A percentile compares a stretch with the other conserved stretches of the same genome.
phyloP scores from a whole-genome alignment of 2,888 invertebrate species.

The Drosophila mulleri region DNA sequence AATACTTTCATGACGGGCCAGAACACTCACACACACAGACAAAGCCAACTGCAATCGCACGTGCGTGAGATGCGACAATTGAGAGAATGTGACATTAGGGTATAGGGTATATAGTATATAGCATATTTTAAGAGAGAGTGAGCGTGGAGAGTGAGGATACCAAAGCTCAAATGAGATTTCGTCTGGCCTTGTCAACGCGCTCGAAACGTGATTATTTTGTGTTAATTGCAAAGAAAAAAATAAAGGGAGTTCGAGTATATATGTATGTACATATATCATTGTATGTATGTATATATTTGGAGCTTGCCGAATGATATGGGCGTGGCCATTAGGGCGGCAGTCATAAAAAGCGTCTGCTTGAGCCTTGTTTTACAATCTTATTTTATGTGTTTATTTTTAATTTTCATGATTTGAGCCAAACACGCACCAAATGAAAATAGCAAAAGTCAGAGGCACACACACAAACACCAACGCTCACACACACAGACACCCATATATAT shows the following conservation, averaged over 20 bases:
- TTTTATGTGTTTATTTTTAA: constrained; percentile 77
- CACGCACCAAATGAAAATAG: constrained; percentile 58
- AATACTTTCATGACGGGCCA: constrained; percentile 52
- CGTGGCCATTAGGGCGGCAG: constrained; percentile 19
- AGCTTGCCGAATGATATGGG: constrained; percentile 16
- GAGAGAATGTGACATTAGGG: constrained; percentile 11
- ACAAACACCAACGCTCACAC: background rate
- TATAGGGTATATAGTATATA: background rate
- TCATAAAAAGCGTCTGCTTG: constrained; percentile 46
- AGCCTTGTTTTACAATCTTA: constrained; percentile 63
- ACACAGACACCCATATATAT: background rate
- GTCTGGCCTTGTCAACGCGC: constrained; percentile 60
- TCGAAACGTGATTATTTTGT: constrained; percentile 76
- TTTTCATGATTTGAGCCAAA: constrained; percentile 67
- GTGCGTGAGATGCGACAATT: constrained; percentile 52
- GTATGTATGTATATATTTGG: background rate
- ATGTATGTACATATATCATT: background rate
- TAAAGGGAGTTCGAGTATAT: constrained; percentile 16
- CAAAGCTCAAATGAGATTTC: constrained; percentile 22
- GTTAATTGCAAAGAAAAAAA: constrained; percentile 58
- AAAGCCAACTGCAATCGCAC: constrained; percentile 37
- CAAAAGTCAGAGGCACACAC: constrained; percentile 31
- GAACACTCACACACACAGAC: background rate
- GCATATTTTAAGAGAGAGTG: background rate
- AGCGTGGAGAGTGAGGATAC: background rate